These are phyloP conservation scores for Mirza zaza DNA, from an alignment of 2,113 vertebrate species.

Conservation along the genomic window DNA sequence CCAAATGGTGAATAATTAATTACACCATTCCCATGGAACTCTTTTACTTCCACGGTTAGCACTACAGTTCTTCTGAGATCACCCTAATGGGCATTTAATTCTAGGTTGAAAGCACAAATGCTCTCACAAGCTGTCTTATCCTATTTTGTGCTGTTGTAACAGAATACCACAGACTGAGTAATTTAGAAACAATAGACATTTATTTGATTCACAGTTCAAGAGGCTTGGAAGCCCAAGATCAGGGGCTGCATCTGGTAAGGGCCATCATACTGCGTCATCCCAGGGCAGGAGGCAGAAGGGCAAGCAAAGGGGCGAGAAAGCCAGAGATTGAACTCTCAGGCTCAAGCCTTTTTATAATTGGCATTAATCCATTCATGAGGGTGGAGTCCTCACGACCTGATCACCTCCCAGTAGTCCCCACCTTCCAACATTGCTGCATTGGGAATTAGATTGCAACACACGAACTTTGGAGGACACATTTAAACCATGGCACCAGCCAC, in stretches of 20 bases:
- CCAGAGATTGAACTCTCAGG: not conserved
- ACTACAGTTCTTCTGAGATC: constrained; percentile 27
- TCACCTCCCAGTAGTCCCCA: not conserved
- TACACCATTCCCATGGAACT: not conserved
- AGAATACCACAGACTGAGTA: not conserved
- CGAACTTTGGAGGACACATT: not conserved
- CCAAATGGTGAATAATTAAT: not conserved
- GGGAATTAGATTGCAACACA: not conserved
- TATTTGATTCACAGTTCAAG: not conserved
- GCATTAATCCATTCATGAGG: not conserved
- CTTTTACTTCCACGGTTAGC: constrained; percentile 26
- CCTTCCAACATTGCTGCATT: not conserved
- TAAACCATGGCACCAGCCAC: not conserved
- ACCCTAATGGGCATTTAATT: constrained; percentile 15
- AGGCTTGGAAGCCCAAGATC: not conserved
- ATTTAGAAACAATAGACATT: not conserved
- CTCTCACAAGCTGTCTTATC: constrained; percentile 31
- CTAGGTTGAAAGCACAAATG: constrained; percentile 52
- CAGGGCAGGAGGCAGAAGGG: not conserved
- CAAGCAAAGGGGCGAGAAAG: not conserved
- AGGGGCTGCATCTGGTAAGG: not conserved
- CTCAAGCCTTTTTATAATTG: not conserved
- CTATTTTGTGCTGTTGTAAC: not conserved
- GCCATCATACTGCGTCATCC: not conserved
- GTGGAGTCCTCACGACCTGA: not conserved